A percentile compares a stretch with the other conserved stretches of the same genome.
Conservation (phyloP, 2,797 vertebrate species). For the Buceros bicornis region DNA sequence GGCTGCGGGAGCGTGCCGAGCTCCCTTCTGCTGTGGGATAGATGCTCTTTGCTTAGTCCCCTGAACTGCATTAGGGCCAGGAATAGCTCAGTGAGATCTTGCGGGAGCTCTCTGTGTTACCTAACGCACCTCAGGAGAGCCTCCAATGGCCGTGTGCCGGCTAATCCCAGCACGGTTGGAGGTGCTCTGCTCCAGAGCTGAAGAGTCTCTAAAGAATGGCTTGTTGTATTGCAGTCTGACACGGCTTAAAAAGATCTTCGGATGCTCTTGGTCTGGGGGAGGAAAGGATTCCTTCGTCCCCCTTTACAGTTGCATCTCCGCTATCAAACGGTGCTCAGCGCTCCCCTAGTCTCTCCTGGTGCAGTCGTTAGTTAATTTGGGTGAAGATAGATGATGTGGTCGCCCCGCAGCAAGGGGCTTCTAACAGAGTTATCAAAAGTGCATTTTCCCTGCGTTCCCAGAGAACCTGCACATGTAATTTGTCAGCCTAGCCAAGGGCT, state of each 20-base stretch:
- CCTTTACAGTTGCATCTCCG: not conserved
- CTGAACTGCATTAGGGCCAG: not conserved
- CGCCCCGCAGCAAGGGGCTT: constrained; percentile 58
- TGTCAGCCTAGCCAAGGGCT: constrained; percentile 57
- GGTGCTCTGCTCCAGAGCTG: not conserved
- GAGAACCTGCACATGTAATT: constrained; percentile 23
- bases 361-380: not conserved
- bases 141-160: not conserved
- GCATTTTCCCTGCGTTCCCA: not conserved
- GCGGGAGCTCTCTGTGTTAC: not conserved
- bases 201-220: not conserved
- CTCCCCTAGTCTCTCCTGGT: not conserved
- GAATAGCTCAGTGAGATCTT: not conserved
- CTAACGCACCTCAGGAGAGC: not conserved
- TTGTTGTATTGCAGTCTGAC: not conserved
- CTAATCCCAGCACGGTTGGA: not conserved
- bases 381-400: not conserved
- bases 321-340: rapidly evolving
- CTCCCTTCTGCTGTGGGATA: not conserved
- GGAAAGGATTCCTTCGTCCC: not conserved
- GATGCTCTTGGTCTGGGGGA: not conserved
- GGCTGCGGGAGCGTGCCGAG: rapidly evolving
- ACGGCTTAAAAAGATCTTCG: not conserved
- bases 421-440: constrained; percentile 23
- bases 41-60: not conserved